phyloP scores from a whole-genome alignment of 2,888 invertebrate genomes.

The Xestoiulus laeticollis region DNA sequence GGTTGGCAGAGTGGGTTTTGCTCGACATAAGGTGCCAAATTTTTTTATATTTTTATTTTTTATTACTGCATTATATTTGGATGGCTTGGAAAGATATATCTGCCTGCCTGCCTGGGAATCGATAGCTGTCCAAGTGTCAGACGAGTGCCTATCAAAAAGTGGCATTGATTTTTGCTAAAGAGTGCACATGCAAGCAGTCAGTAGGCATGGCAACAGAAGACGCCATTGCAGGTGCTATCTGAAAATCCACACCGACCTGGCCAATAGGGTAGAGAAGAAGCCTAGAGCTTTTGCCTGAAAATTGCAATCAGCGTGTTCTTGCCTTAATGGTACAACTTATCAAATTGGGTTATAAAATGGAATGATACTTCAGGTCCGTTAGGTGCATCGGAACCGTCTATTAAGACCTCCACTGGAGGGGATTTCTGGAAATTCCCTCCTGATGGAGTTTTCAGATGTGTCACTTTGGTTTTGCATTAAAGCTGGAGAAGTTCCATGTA shows the following conservation, averaged over 20 bases:
- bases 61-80: not conserved
- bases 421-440: not conserved
- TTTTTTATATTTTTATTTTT: not conserved
- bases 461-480: no score
- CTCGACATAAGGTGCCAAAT: not conserved
- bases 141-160: conserved; percentile 14
- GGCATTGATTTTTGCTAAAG: not conserved
- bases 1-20: not conserved
- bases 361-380: not conserved
- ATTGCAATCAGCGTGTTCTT: not conserved
- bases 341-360: not conserved
- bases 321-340: not conserved
- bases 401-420: not conserved
- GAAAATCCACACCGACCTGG: not conserved
- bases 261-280: no score
- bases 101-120: not conserved
- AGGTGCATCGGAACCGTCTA: no score
- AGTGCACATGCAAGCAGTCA: not conserved
- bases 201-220: not conserved
- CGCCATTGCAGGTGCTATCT: not conserved
- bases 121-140: conserved; percentile 18
- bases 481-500: no score
- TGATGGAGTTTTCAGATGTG: no score
- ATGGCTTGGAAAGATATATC: not conserved
- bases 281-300: no score